Conservation (phyloP, 2,797 vertebrate genomes). For the Argya squamiceps region DNA sequence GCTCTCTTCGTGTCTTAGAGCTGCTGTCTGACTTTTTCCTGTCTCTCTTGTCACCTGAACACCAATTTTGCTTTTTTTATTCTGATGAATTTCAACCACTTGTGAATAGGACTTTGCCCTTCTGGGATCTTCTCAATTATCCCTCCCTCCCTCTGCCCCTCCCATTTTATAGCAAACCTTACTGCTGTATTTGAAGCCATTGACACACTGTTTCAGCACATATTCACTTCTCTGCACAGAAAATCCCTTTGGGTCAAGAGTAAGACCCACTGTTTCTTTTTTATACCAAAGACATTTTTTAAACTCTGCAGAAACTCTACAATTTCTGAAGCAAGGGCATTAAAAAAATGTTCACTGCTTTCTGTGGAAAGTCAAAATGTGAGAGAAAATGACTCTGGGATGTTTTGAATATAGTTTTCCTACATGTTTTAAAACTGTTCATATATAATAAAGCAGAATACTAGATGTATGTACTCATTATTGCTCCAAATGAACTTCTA, state of each 20-base stretch:
- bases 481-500: neutral
- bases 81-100: slow-evolving; percentile 41
- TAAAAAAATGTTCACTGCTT: neutral
- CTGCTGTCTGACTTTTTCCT: slow-evolving; percentile 20
- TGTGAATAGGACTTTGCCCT: slow-evolving; percentile 38
- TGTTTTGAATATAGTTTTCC: neutral
- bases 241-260: slow-evolving; percentile 22
- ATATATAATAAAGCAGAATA: neutral
- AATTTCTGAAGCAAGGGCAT: neutral
- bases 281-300: slow-evolving; percentile 23
- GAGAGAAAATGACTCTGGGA: neutral
- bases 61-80: slow-evolving; percentile 20
- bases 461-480: neutral
- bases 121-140: slow-evolving; percentile 51
- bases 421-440: neutral
- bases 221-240: slow-evolving; percentile 1
- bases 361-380: neutral
- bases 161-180: slow-evolving; percentile 26
- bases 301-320: slow-evolving; percentile 1
- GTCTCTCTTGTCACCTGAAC: slow-evolving; percentile 41
- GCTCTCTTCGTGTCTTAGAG: slow-evolving; percentile 22
- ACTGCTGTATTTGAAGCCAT: slow-evolving; percentile 18
- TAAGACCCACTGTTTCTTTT: slow-evolving; percentile 12
- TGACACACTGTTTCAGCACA: neutral
- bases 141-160: neutral